Evolutionary conservation across 2,113 vertebrate species (phyloP), one percentile per base, ranked within the genome.

Genomic region (Progne subis): DNA sequence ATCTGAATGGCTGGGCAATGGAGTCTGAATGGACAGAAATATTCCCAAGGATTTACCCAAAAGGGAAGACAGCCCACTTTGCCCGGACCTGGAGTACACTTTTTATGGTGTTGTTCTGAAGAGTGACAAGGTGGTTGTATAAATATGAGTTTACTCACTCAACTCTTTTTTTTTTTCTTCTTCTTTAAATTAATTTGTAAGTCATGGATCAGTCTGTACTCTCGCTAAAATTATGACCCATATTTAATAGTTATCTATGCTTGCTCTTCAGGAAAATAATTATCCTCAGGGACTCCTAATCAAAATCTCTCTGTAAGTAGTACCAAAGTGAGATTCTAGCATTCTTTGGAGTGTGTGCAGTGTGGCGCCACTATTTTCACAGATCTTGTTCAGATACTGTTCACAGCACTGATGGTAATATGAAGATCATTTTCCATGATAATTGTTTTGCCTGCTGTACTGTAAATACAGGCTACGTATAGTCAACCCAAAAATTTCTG

Each of bases 231-330:
- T 90, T 67, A 75, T 29, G n/a, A 67, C 31, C 81, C 10, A 6
- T 50, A 59, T 77, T 82, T 95, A 75, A 82, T 76, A 81, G 55
- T 82, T 88, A 86, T 59, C 52, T 75, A 9, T 56, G 60, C 82
- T 63, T 92, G 46, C 79, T 88, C 64, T 88, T 88, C 79, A 83
- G 68, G 81, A 92, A 90, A 92, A 88, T 57, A 76, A 88, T 77
- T 77, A 83, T 52, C 79, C 63, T 67, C 12, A 25, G 85, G 75
- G 90, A 91, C 90, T 82, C 39, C 32, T 90, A 88, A 92, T 95
- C 84, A 95, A 90, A 93, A 82, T 47, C 32, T 87, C 37, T 55
- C 70, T n/a, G 18, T 16, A 76, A 55, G 49, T 5, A 79, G 18
- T 19, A 82, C 17, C 19, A 10, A 82, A 65, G 55, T 26, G 31